Conservation (phyloP, 2,888 invertebrate genomes). For the Dioctria linearis region DNA sequence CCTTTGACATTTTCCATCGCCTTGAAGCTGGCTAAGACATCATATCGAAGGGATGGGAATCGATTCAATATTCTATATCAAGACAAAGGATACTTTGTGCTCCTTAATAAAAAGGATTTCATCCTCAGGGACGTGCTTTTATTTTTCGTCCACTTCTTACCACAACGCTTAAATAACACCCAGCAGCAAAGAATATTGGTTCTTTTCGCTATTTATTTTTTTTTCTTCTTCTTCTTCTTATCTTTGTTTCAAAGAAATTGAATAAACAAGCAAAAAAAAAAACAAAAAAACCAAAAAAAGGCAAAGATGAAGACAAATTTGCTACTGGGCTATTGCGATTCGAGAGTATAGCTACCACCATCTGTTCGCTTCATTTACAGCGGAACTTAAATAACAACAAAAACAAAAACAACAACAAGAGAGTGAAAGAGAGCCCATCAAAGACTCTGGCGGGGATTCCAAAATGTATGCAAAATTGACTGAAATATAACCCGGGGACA, state of each 20-base stretch:
- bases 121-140: slow-evolving; percentile 35
- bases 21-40: background rate
- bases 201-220: background rate
- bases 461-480: slow-evolving; percentile 37
- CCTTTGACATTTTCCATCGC: slow-evolving; percentile 35
- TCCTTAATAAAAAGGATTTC: slow-evolving; percentile 40
- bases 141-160: slow-evolving; percentile 42
- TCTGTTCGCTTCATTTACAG: too few relatives aligned
- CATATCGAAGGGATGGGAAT: background rate
- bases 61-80: background rate
- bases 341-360: too few relatives aligned
- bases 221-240: slow-evolving; percentile 4
- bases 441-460: background rate
- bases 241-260: slow-evolving; percentile 18
- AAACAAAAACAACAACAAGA: too few relatives aligned
- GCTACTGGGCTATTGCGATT: background rate
- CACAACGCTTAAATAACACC: background rate
- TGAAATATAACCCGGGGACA: slow-evolving; percentile 30
- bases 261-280: slow-evolving; percentile 3
- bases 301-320: background rate
- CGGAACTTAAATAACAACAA: too few relatives aligned
- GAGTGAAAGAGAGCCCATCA: background rate
- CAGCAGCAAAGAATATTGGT: slow-evolving; percentile 17
- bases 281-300: background rate
- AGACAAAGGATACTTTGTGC: slow-evolving; percentile 16